Percentiles rank a stretch among this genome's conserved stretches.
phyloP scores from a whole-genome alignment of 2,113 vertebrate species.

The Ranitomeya variabilis region DNA sequence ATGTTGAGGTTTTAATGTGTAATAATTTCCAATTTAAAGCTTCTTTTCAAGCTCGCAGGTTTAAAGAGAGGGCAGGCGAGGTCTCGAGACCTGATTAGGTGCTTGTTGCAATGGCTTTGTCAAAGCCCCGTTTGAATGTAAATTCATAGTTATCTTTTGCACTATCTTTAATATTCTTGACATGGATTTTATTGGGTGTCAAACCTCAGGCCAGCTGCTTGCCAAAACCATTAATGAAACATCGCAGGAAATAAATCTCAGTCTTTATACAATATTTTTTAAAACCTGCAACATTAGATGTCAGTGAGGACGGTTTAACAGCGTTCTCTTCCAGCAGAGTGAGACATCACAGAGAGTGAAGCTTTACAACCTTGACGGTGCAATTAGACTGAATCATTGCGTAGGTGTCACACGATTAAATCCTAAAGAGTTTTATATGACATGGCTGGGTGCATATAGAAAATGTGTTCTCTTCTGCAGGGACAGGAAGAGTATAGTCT shows the following conservation, averaged over 20 bases:
- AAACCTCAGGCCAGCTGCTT: conserved; percentile 81
- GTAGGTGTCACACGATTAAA: conserved; percentile 66
- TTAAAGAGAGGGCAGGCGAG: conserved; percentile 90
- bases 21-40: conserved; percentile 99
- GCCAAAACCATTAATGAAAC: conserved; percentile 86
- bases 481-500: conserved; percentile 35
- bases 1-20: conserved; percentile 98
- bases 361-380: conserved; percentile 66
- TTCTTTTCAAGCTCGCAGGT: conserved; percentile 96
- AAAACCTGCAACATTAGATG: conserved; percentile 82
- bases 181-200: conserved; percentile 93
- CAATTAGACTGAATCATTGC: conserved; percentile 75
- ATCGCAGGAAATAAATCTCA: conserved; percentile 86
- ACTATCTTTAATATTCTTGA: conserved; percentile 91
- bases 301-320: conserved; percentile 76
- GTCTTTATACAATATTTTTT: conserved; percentile 80
- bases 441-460: conserved; percentile 65
- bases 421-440: conserved; percentile 64
- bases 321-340: conserved; percentile 62
- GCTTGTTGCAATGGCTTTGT: conserved; percentile 96
- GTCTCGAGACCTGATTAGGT: conserved; percentile 89
- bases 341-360: conserved; percentile 67
- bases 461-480: conserved; percentile 63
- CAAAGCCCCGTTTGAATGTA: conserved; percentile 95
- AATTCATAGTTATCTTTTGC: conserved; percentile 91